phyloP scores from a whole-genome alignment of 2,113 vertebrate genomes.

The Indri indri region DNA sequence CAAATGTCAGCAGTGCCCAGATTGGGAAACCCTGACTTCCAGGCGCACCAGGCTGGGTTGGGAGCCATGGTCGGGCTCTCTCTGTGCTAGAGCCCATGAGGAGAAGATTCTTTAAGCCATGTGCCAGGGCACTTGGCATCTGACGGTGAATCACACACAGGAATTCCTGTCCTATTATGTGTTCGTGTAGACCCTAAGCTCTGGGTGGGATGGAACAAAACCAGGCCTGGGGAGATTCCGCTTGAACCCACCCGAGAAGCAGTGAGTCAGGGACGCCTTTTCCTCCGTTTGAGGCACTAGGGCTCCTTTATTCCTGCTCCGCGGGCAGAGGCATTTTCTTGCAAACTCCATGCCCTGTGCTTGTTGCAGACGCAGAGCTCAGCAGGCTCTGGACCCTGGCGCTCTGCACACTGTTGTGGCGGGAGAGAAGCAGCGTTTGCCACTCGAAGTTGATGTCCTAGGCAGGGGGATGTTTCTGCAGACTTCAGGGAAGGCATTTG shows the following conservation, averaged over 20 bases:
- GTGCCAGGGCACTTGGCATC: fast-evolving
- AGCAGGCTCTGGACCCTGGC: fast-evolving
- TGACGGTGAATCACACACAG: fast-evolving
- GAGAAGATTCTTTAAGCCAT: background rate
- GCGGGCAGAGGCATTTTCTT: fast-evolving
- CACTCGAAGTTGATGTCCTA: background rate
- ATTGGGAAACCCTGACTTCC: background rate
- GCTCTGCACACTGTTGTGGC: background rate
- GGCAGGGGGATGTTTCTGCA: constrained; percentile 41
- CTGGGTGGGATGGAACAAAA: too few species aligned
- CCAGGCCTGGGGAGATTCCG: fast-evolving
- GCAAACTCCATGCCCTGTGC: background rate
- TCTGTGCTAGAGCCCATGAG: background rate
- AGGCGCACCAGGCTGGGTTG: background rate
- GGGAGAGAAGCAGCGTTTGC: background rate
- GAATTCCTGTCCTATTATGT: background rate
- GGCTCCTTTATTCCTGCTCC: fast-evolving
- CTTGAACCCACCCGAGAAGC: background rate
- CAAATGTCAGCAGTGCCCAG: fast-evolving
- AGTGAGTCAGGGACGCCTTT: too few species aligned
- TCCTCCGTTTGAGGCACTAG: too few species aligned
- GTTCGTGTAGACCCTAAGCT: background rate
- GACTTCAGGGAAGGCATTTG: constrained; percentile 71
- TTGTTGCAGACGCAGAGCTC: fast-evolving
- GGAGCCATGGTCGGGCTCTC: fast-evolving